Evolutionary conservation across 2,888 invertebrate species (phyloP), one percentile per base, ranked within the genome.

Genomic region (Linnaemya tessellans): DNA sequence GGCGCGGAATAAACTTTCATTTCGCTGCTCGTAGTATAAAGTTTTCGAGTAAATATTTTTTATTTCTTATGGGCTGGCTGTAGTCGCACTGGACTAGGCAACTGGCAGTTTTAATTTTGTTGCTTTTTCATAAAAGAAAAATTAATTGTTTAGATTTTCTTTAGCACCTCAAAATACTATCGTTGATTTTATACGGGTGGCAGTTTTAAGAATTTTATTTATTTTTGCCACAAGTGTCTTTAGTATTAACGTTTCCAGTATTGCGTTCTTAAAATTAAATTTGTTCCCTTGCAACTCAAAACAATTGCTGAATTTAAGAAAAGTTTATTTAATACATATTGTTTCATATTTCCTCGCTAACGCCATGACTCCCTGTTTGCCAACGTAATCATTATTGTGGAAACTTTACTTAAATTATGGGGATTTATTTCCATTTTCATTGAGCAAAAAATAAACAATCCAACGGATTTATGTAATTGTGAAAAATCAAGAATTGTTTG

Each of bases 161-260:
- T 58, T 35, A 46, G 30, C 54, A 35, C 58, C 15, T 38, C 15
- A n/a, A n/a, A 46, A 49, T 68, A 60, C 51, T 11, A 54, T 22
- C 3, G 10, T 54, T 20, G 5, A 0, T 20, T 54, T 3, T 22
- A 20, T 7, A 5, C 49, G 18, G 1, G 8, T 54, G 18, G 35
- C 13, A 3, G 51, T 4, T 22, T 20, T 11, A 35, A 15, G 30
- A 11, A 20, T 20, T 43, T 75, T 11, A 13, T n/a, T 64, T 4
- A 15, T 60, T 67, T n/a, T 22, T 38, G 78, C 78, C 68, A 78
- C 78, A 78, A 78, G 78, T 78, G 49, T 22, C 68, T 58, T 22
- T 0, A 1, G 15, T 15, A 10, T 22, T 15, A 43, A 43, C 11
- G 46, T n/a, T 46, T 15, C 2, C 2, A 68, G 49, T 67, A 67